Evolutionary conservation across 2,888 invertebrate genomes (phyloP).

Genomic region (Cosmorhoe ocellata): DNA sequence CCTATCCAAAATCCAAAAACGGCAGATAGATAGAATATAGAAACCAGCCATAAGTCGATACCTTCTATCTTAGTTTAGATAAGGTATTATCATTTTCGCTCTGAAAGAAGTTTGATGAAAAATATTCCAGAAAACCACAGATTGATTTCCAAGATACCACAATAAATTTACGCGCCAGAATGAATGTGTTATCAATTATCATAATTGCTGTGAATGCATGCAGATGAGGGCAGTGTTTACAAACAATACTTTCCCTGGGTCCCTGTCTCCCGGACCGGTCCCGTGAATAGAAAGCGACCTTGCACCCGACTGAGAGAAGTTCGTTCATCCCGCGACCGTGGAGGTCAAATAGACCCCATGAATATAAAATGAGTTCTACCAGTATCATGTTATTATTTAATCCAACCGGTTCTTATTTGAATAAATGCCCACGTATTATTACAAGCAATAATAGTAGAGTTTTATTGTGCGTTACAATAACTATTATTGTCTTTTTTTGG

Average conservation of each 20-base stretch:
- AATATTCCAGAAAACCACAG: no score
- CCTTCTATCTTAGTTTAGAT: no score
- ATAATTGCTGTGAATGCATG: no score
- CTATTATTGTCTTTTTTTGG: background rate
- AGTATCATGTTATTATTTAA: constrained; percentile 11
- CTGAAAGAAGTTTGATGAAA: no score
- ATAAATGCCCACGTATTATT: constrained; percentile 24
- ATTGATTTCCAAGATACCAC: no score
- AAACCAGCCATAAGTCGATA: no score
- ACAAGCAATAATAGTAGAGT: constrained; percentile 9
- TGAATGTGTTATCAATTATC: no score
- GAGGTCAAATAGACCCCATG: constrained; percentile 34
- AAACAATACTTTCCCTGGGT: constrained; percentile 44
- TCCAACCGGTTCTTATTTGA: constrained; percentile 29
- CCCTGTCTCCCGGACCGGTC: constrained; percentile 57
- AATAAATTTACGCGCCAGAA: no score
- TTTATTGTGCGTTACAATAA: constrained; percentile 24
- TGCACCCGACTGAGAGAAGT: constrained; percentile 59
- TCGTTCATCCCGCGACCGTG: constrained; percentile 62
- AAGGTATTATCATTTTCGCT: no score
- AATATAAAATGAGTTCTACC: constrained; percentile 33
- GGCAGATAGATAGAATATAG: no score
- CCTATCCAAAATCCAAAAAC: no score
- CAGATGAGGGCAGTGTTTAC: constrained; percentile 15
- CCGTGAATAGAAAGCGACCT: constrained; percentile 71